Base-by-base conservation (phyloP, 2,113 vertebrate genomes). In the Oostethus manadensis region DNA sequence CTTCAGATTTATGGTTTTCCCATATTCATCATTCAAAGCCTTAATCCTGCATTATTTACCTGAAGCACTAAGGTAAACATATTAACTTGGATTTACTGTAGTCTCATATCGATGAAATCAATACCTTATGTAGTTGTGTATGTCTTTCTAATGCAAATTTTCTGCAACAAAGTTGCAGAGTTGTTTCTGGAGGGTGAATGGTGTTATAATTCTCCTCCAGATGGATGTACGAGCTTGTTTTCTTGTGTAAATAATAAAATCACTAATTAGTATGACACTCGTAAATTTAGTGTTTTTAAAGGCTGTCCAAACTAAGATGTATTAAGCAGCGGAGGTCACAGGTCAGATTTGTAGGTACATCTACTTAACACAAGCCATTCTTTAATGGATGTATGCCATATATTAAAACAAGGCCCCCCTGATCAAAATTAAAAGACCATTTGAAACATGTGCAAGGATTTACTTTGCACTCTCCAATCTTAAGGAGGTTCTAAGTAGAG, bases 21-120 rank as follows among this genome's bases (percentile, higher is more conserved):
- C 59, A 62, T 62, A 80, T 77, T 76, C 64, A 67, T 80, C 71
- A 55, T n/a, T 44, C 26, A 64, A 67, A 55, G 23, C 53, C 62
- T 64, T 66, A 72, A 81, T 78, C 61, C 62, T 62, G 56, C 56
- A 75, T 80, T 71, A 70, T 84, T 78, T 71, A 79, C 66, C 51
- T 54, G 26, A 23, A 33, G 56, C 58, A 64, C 62, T 53, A 71
- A 29, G 6, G 54, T 77, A 62, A 64, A 76, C 43, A 45, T 58
- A 48, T 44, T 33, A 55, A 56, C 59, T 67, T 51, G 59, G 73
- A 73, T 68, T 77, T 62, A 70, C 62, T 26, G 26, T 59, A 16
- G 53, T 49, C 51, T 47, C 51, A n/a, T 58, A 61, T 73, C 63
- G 45, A 71, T 69, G 62, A 72, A 70, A 60, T 60, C 16, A 64